Conservation (phyloP, 2,888 invertebrate genomes). For the Tortrix viridana region DNA sequence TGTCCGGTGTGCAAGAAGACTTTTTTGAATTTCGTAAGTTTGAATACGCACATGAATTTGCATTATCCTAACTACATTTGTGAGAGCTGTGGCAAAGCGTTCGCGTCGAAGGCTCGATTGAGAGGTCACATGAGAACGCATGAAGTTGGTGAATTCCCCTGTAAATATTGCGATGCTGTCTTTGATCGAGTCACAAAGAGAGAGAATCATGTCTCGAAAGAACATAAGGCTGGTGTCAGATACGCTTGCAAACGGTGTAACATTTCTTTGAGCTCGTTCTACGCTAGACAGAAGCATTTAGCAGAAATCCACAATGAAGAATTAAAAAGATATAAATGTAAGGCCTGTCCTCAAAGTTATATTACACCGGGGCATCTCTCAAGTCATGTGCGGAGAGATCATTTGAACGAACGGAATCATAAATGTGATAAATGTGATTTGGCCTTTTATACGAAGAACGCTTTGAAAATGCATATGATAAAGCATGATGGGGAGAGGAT, state of each 20-base stretch:
- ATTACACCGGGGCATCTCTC: slow-evolving; percentile 77
- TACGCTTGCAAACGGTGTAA: slow-evolving; percentile 75
- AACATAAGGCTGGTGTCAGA: slow-evolving; percentile 72
- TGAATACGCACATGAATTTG: slow-evolving; percentile 80
- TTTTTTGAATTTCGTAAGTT: slow-evolving; percentile 70
- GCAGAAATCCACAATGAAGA: slow-evolving; percentile 78
- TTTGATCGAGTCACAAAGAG: slow-evolving; percentile 75
- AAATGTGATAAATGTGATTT: slow-evolving; percentile 80
- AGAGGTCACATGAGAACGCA: slow-evolving; percentile 81
- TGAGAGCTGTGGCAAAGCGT: slow-evolving; percentile 80
- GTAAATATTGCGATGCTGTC: slow-evolving; percentile 66
- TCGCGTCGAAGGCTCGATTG: slow-evolving; percentile 78
- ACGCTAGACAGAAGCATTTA: slow-evolving; percentile 74
- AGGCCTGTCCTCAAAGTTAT: slow-evolving; percentile 75
- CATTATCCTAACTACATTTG: slow-evolving; percentile 81
- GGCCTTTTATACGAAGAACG: slow-evolving; percentile 81
- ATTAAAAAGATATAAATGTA: slow-evolving; percentile 75
- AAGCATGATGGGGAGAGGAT: slow-evolving; percentile 82
- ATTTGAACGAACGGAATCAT: slow-evolving; percentile 75
- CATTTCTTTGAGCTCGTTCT: slow-evolving; percentile 71
- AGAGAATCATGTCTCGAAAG: slow-evolving; percentile 76
- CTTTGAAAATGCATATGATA: slow-evolving; percentile 83
- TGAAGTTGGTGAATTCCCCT: slow-evolving; percentile 75
- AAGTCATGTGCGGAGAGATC: slow-evolving; percentile 73
- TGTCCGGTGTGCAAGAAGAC: slow-evolving; percentile 74